A percentile compares a stretch with the other conserved stretches of the same genome.
Evolutionary conservation across 1,140 invertebrate species (phyloP).

Genomic region (Zaprionus tsacasi): DNA sequence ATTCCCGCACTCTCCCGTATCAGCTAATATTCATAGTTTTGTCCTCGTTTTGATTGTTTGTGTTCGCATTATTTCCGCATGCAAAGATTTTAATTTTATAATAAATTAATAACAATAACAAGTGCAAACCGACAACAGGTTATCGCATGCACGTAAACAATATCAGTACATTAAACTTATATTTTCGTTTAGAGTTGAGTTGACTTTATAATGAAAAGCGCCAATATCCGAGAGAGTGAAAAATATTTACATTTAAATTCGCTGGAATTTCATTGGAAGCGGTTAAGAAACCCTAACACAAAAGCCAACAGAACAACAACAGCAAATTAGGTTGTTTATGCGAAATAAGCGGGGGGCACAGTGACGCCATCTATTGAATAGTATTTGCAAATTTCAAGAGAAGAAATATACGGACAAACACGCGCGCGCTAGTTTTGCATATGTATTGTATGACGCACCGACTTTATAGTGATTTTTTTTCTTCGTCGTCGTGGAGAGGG

Average conservation of each 20-base stretch:
- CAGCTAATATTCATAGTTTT: slow-evolving; percentile 39
- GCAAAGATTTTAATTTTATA: slow-evolving; percentile 26
- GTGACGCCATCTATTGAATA: slow-evolving; percentile 41
- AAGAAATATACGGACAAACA: not conserved
- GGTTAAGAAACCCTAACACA: slow-evolving; percentile 28
- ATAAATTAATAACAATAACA: slow-evolving; percentile 33
- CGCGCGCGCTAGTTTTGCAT: not conserved
- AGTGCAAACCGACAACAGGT: slow-evolving; percentile 11
- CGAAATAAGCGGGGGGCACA: slow-evolving; percentile 37
- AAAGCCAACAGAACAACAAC: slow-evolving; percentile 27
- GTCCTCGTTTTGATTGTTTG: slow-evolving; percentile 46
- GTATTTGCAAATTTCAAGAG: slow-evolving; percentile 24
- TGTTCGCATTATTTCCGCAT: slow-evolving; percentile 56
- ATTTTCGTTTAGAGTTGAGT: slow-evolving; percentile 40
- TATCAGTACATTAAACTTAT: slow-evolving; percentile 11
- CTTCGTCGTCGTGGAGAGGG: slow-evolving; percentile 1
- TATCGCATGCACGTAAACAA: slow-evolving; percentile 8
- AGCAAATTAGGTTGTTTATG: slow-evolving; percentile 64
- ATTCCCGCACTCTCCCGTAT: slow-evolving; percentile 2
- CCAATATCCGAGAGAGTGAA: slow-evolving; percentile 18
- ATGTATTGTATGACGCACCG: slow-evolving; percentile 34
- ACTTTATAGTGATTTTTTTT: not conserved
- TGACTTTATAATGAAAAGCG: slow-evolving; percentile 8
- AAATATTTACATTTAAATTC: slow-evolving; percentile 32
- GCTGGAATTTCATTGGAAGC: slow-evolving; percentile 40